A percentile compares a stretch with the other conserved stretches of the same genome.
These are phyloP conservation scores for Sylvietta virens DNA, from an alignment of 2,113 vertebrate genomes.

Conservation along the genomic window DNA sequence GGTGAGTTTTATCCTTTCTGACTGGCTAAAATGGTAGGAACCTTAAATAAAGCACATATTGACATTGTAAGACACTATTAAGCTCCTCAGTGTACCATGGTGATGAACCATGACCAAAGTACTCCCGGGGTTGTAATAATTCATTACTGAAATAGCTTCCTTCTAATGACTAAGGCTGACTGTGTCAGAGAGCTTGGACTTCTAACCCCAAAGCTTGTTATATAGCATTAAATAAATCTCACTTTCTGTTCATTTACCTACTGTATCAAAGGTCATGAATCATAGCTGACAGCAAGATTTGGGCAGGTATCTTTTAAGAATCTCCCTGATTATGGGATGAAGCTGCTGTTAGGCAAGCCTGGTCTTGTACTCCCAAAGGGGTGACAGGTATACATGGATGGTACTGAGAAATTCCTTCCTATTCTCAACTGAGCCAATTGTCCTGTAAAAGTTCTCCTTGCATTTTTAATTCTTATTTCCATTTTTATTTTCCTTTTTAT, in stretches of 20 bases:
- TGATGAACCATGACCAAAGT: conserved; percentile 50
- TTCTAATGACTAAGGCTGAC: conserved; percentile 19
- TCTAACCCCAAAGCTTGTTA: conserved; percentile 16
- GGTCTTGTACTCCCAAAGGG: not conserved
- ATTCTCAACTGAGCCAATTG: not conserved
- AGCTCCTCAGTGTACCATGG: not conserved
- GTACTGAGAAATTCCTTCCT: not conserved
- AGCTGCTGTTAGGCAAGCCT: not conserved
- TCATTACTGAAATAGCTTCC: conserved; percentile 32
- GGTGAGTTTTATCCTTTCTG: conserved; percentile 20
- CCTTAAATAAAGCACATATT: conserved; percentile 53
- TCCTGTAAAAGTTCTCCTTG: not conserved
- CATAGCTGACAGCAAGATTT: not conserved
- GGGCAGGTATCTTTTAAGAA: not conserved
- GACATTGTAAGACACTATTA: conserved; percentile 45
- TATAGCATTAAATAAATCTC: conserved; percentile 14
- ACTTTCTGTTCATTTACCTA: conserved; percentile 8
- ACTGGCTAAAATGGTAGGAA: not conserved
- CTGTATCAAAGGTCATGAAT: not conserved
- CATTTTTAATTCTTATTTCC: not conserved
- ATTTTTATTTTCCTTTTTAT: not conserved
- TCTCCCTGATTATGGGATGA: not conserved
- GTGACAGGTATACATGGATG: rapidly evolving
- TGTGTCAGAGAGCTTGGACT: conserved; percentile 31
- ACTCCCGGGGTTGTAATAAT: not conserved